A percentile compares a stretch with the other conserved stretches of the same genome.
phyloP scores from a whole-genome alignment of 2,113 vertebrate genomes.

The Steatornis caripensis region DNA sequence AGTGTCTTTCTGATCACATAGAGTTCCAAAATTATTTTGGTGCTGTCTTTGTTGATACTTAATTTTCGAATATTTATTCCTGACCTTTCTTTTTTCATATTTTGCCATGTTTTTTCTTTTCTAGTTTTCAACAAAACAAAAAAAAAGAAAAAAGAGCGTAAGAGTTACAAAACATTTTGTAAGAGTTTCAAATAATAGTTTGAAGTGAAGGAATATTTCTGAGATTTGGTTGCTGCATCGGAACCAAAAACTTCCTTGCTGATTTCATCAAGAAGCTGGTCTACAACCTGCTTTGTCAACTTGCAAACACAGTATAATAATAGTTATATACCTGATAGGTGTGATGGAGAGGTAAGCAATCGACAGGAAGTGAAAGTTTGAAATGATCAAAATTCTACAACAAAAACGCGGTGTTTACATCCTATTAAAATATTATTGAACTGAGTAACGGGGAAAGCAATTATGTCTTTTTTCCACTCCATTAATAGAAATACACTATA shows the following conservation, averaged over 20 bases:
- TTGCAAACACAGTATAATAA: background rate
- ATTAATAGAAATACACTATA: background rate
- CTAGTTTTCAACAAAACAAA: background rate
- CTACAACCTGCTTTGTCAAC: background rate
- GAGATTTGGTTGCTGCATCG: background rate
- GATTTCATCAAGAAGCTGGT: background rate
- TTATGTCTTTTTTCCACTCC: background rate
- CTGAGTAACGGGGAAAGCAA: background rate
- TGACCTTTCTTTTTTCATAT: background rate
- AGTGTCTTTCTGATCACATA: background rate
- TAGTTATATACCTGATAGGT: background rate
- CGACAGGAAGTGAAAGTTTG: background rate
- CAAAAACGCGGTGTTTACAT: background rate
- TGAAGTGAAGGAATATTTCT: background rate
- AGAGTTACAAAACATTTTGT: background rate
- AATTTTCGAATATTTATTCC: background rate
- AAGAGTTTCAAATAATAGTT: background rate
- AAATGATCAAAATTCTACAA: background rate
- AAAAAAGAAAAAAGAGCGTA: background rate
- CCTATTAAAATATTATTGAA: background rate
- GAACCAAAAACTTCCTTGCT: background rate
- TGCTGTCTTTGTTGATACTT: background rate
- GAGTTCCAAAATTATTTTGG: background rate
- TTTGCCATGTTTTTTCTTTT: background rate
- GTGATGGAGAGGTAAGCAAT: background rate